Evolutionary conservation across 2,797 vertebrate genomes (phyloP).

Genomic region (Lates japonicus): DNA sequence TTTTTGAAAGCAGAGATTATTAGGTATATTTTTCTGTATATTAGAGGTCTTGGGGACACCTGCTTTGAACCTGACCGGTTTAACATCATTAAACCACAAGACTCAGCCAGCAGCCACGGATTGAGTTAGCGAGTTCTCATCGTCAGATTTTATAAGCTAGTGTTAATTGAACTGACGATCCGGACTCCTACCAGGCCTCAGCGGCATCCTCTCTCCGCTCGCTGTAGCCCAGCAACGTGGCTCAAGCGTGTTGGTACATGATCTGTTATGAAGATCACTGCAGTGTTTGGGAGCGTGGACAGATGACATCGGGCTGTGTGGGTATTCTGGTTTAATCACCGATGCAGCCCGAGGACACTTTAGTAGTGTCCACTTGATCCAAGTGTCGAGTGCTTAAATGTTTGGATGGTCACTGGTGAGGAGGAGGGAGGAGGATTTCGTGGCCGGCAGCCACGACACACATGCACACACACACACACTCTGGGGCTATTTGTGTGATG

Average conservation of each 20-base stretch:
- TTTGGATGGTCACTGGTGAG: slow-evolving; percentile 37
- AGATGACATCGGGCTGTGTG: neutral
- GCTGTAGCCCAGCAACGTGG: slow-evolving; percentile 35
- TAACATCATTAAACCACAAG: slow-evolving; percentile 1
- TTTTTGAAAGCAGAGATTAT: no score
- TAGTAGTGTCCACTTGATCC: slow-evolving; percentile 57
- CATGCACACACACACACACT: slow-evolving; percentile 16
- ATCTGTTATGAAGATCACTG: slow-evolving; percentile 13
- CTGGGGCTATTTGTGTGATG: slow-evolving; percentile 20
- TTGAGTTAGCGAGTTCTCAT: neutral
- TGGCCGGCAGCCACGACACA: neutral
- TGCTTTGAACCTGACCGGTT: slow-evolving; percentile 5
- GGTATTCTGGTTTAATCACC: slow-evolving; percentile 30
- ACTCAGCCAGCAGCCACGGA: neutral
- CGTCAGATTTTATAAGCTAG: neutral
- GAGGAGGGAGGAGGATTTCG: slow-evolving; percentile 16
- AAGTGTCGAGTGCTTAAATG: slow-evolving; percentile 52
- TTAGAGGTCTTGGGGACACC: neutral
- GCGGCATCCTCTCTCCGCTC: slow-evolving; percentile 46
- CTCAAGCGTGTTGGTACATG: neutral
- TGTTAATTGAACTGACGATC: neutral
- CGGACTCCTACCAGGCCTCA: slow-evolving; percentile 10
- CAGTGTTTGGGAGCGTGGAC: slow-evolving; percentile 29
- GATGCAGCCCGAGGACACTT: slow-evolving; percentile 43
- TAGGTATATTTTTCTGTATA: neutral